Evolutionary conservation across 2,113 vertebrate genomes (phyloP), one percentile per base, ranked within the genome.

Genomic region (Caranx melampygus): DNA sequence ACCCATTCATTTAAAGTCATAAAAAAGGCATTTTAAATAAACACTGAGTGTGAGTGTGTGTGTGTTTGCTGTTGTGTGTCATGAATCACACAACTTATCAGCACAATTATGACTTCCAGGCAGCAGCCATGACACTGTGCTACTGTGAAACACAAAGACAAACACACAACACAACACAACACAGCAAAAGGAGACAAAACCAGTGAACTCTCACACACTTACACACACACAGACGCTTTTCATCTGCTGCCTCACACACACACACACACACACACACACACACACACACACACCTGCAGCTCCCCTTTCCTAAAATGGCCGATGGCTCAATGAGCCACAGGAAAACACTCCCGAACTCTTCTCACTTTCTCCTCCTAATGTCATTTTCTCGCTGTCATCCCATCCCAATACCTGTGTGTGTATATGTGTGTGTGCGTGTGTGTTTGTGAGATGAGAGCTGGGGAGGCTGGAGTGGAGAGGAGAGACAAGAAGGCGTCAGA

Each of bases 231-330:
- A 63, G 20, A 31, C 18, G 1, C 55, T 58, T 54, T 52, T 69
- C 51, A 68, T 72, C n/a, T 16, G 57, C 69, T 59, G 58, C 67
- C 62, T 12, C 37, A 62, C 59, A 62, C 2, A 77, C 2, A 64
- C 64, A 68, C 58, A 37, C 26, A 26, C 26, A 26, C 26, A 26
- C 26, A 26, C 26, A 26, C 26, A 26, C 26, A 26, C 26, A 26
- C 26, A 26, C n/a, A n/a, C n/a, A n/a, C n/a, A n/a, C n/a, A n/a
- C n/a, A n/a, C 69, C 44, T 3, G 37, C 64, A 65, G 65, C 61
- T 72, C 78, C 65, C 13, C 51, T 57, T 20, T 35, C 31, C 78
- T 86, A 88, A 91, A 78, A 91, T 88, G 87, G 77, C 84, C 45
- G 72, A 84, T 45, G 4, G 66, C 40, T 65, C 0, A 51, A 44